Conservation (phyloP, 2,888 invertebrate species). For the Phaonia tiefii region DNA sequence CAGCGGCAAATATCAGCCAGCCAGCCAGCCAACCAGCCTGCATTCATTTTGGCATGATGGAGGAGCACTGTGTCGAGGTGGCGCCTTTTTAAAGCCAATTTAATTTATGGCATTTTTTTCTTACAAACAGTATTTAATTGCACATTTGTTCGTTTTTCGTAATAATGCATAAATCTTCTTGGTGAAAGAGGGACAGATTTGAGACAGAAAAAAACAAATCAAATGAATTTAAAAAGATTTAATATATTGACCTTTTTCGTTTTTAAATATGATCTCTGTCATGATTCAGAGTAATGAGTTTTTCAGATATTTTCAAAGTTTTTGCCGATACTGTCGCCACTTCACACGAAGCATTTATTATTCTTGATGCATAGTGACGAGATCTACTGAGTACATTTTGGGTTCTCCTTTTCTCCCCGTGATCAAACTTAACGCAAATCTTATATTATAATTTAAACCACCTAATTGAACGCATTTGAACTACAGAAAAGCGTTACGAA, state of each 20-base stretch:
- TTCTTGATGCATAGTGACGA: no score
- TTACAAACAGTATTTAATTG: constrained; percentile 20
- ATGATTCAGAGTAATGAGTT: not conserved
- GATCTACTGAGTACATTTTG: no score
- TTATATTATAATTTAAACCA: no score
- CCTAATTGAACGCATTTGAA: no score
- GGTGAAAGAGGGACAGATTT: constrained; percentile 4
- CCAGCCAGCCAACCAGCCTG: not conserved
- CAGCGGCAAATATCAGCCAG: constrained; percentile 6
- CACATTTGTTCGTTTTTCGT: constrained; percentile 30
- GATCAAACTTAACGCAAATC: no score
- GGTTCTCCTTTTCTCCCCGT: no score
- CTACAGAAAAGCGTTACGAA: no score
- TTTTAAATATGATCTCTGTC: not conserved
- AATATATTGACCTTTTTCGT: constrained; percentile 1
- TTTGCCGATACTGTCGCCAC: no score
- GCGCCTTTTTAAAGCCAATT: constrained; percentile 56
- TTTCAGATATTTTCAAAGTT: no score
- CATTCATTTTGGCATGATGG: not conserved
- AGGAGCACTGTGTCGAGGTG: not conserved
- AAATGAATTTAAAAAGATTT: constrained; percentile 34
- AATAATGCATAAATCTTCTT: constrained; percentile 31
- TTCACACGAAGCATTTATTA: no score
- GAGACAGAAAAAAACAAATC: no score
- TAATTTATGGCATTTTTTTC: constrained; percentile 62